These are phyloP conservation scores for Pelagia noctiluca DNA, from an alignment of 30 jellyfish, hydroid and myxozoan species.

Conservation along the genomic window DNA sequence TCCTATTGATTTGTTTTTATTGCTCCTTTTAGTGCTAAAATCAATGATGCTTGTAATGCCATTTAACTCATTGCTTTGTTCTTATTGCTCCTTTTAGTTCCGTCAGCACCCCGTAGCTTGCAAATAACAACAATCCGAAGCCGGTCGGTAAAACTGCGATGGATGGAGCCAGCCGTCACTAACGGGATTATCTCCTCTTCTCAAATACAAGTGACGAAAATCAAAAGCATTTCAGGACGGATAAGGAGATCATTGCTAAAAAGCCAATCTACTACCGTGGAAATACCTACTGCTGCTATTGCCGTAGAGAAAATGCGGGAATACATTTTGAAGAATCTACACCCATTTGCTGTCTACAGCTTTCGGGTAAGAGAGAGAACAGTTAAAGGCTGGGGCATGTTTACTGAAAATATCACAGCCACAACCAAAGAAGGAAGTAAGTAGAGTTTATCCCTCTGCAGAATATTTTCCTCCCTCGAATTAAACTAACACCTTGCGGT, in stretches of 20 bases:
- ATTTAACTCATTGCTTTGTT: too few species aligned
- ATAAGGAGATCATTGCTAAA: background rate
- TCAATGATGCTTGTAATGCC: too few species aligned
- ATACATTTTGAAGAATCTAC: slow-evolving; percentile 45
- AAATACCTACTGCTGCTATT: slow-evolving; percentile 1
- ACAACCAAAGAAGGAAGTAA: slow-evolving; percentile 79
- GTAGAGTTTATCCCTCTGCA: background rate
- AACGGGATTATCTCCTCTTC: slow-evolving; percentile 43
- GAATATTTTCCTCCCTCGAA: too few species aligned
- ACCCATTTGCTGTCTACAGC: slow-evolving; percentile 61
- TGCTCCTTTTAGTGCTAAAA: too few species aligned
- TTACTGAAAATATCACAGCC: slow-evolving; percentile 16
- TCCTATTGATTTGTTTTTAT: too few species aligned
- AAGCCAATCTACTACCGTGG: background rate
- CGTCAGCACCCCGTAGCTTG: slow-evolving; percentile 60
- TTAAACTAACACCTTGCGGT: too few species aligned
- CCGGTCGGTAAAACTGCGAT: slow-evolving; percentile 8
- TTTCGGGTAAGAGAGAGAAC: slow-evolving; percentile 83
- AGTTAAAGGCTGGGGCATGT: slow-evolving; percentile 87
- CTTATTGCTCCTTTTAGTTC: too few species aligned
- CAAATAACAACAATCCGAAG: slow-evolving; percentile 31
- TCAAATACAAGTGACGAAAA: slow-evolving; percentile 57
- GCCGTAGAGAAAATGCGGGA: slow-evolving; percentile 40
- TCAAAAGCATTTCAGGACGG: background rate
- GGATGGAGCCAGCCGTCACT: slow-evolving; percentile 52